phyloP scores from a whole-genome alignment of 2,797 vertebrate species.

The Poeciliopsis gracilis region DNA sequence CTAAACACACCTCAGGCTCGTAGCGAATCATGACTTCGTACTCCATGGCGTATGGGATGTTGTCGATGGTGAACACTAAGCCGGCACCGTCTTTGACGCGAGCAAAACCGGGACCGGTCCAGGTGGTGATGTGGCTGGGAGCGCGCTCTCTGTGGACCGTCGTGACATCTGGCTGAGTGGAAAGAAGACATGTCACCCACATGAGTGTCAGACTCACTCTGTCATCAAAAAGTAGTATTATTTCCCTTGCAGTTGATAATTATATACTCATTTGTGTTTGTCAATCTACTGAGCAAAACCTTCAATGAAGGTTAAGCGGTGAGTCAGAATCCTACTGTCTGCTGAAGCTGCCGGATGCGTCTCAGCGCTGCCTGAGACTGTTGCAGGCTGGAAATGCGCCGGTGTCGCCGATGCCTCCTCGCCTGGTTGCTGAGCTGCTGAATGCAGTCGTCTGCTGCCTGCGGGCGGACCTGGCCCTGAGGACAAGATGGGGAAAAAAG shows the following conservation, averaged over 20 bases:
- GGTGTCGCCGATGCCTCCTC: conserved; percentile 78
- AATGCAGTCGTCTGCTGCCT: conserved; percentile 83
- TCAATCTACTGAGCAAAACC: not conserved
- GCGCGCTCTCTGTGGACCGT: conserved; percentile 67
- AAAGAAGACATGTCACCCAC: conserved; percentile 1
- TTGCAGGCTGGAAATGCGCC: conserved; percentile 62
- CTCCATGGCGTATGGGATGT: conserved; percentile 88
- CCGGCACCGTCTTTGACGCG: conserved; percentile 87
- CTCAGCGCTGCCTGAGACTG: conserved; percentile 76
- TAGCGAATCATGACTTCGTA: conserved; percentile 90
- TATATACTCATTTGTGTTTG: not conserved
- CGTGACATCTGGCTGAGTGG: conserved; percentile 81
- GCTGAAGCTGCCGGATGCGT: conserved; percentile 82
- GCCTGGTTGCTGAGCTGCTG: conserved; percentile 80
- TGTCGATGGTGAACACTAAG: conserved; percentile 83
- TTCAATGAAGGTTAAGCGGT: not conserved
- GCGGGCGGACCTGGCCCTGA: conserved; percentile 80
- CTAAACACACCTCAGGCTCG: conserved; percentile 84
- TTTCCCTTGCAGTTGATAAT: not conserved
- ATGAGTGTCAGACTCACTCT: not conserved
- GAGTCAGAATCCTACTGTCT: conserved; percentile 71
- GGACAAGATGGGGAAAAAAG: conserved; percentile 7
- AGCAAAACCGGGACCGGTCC: conserved; percentile 86
- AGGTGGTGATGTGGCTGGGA: conserved; percentile 79
- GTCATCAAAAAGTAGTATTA: not conserved